Evolutionary conservation across 37 sponge, comb jelly and placozoan species (phyloP).

Genomic region (Crambe crambe): DNA sequence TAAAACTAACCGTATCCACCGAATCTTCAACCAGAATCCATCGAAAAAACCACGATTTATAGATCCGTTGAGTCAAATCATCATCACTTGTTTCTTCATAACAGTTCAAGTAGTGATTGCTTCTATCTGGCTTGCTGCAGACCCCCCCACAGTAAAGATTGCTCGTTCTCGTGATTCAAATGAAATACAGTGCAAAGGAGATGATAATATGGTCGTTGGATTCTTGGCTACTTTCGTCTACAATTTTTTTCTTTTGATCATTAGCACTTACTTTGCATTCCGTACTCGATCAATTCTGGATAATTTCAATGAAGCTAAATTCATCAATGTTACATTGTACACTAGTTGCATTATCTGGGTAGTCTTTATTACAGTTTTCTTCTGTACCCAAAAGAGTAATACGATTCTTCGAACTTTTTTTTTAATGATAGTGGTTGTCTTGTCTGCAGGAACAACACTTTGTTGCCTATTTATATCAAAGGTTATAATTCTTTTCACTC

Average conservation of each 20-base stretch:
- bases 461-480: conserved; percentile 48
- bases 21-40: conserved; percentile 54
- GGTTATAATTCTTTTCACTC: conserved; percentile 13
- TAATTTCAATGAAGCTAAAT: conserved; percentile 68
- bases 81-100: conserved; percentile 45
- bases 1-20: conserved; percentile 59
- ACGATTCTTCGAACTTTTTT: conserved; percentile 18
- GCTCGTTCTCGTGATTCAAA: not conserved
- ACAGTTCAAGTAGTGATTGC: conserved; percentile 46
- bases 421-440: conserved; percentile 37
- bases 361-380: conserved; percentile 57
- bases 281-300: conserved; percentile 49
- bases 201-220: conserved; percentile 17
- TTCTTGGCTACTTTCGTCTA: conserved; percentile 31
- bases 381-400: conserved; percentile 18
- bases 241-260: conserved; percentile 45
- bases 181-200: conserved; percentile 19
- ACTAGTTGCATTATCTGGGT: conserved; percentile 53
- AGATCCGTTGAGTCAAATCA: conserved; percentile 44
- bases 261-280: conserved; percentile 57
- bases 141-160: not conserved
- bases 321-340: conserved; percentile 47
- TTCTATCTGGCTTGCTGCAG: conserved; percentile 26
- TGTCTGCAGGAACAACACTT: conserved; percentile 50
- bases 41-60: conserved; percentile 9